phyloP scores from a whole-genome alignment of 64 coral and sea anemone genomes.

The Dendrophyllia cribrosa region DNA sequence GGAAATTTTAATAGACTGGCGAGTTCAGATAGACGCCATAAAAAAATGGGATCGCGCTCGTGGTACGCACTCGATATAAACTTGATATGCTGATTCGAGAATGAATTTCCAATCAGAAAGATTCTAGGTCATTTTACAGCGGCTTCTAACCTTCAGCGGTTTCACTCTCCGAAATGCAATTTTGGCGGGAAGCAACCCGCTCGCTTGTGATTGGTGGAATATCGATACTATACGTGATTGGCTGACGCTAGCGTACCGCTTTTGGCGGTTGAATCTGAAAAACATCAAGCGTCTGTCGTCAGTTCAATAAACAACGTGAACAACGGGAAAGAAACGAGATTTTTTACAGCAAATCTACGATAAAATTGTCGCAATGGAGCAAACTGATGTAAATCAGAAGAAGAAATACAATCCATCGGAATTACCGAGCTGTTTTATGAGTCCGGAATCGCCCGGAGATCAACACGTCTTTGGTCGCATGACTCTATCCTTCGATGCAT shows the following conservation, averaged over 20 bases:
- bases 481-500: conserved; percentile 17
- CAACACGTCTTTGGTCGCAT: conserved; percentile 37
- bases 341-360: neutral
- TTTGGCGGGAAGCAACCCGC: conserved; percentile 3
- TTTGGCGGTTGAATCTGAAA: conserved; percentile 69
- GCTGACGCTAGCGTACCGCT: neutral
- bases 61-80: too few relatives aligned
- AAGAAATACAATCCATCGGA: neutral
- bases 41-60: too few relatives aligned
- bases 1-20: too few relatives aligned
- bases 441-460: conserved; percentile 54
- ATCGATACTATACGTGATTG: conserved; percentile 51
- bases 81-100: too few relatives aligned
- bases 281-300: conserved; percentile 8
- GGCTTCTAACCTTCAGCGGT: neutral
- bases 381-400: conserved; percentile 1
- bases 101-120: too few relatives aligned
- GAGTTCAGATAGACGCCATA: too few relatives aligned
- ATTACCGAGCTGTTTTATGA: conserved; percentile 57
- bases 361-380: conserved; percentile 1
- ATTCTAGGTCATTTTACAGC: too few relatives aligned
- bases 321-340: neutral
- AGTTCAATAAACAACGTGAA: neutral
- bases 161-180: neutral
- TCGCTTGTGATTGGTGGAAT: neutral